Base-by-base conservation (phyloP, 2,797 vertebrate species). In the Rhinogobio ventralis region DNA sequence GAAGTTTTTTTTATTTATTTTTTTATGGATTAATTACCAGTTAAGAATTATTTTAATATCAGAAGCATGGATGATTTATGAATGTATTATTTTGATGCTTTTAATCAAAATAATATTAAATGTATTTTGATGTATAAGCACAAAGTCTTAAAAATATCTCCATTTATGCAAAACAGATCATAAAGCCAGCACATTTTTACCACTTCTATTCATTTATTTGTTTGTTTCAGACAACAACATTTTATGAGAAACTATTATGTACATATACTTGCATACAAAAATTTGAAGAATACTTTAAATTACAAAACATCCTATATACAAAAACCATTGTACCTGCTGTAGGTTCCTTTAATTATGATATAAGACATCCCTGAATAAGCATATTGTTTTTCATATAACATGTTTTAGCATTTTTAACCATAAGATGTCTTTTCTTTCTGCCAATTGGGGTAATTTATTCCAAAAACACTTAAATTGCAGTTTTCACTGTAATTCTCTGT, bases 191-290 rank as follows among this genome's bases (percentile, higher is more conserved):
- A 64, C 36, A 82, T 51, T 76, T 69, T 45, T 69, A 71, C 28
- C 11, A 84, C 10, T 62, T 78, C 25, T 28, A 39, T n/a, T 49
- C 13, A 69, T 77, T 84, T 69, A 69, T 60, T 84, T 77, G 30
- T 68, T 55, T 28, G 30, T 55, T 55, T 28, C 57, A 67, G 17
- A 42, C 15, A 45, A 25, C 49, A 62, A 33, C 3, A 64, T 75
- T 42, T 69, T 77, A n/a, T 42, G 67, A 77, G 66, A 60, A 46
- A 20, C 53, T 49, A 45, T 46, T 71, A 78, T 69, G 28, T 71
- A 78, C 53, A 84, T 28, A 75, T 28, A 84, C 71, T 46, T 78
- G 36, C 51, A 84, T 62, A 51, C 9, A 71, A 68, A 46, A 6
- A 5, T 17, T 30, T 42, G 10, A 36, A 39, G 9, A 68, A 68